A percentile compares a stretch with the other conserved stretches of the same genome.
These are phyloP conservation scores for Pseudomyrmex flavicornis DNA, from an alignment of 1,140 invertebrate species.

Conservation along the genomic window DNA sequence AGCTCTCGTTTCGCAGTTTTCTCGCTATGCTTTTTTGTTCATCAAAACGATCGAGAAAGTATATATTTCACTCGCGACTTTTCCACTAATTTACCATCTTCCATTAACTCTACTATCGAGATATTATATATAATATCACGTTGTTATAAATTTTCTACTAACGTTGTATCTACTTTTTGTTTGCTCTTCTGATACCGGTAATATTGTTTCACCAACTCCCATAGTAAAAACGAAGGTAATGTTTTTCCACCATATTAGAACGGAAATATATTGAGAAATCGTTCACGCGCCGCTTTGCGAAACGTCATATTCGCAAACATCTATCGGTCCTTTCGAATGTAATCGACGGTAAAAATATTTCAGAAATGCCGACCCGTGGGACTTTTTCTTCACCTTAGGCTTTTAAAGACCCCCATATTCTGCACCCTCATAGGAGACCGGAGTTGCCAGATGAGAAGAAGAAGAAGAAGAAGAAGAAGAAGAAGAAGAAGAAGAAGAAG, in stretches of 20 bases:
- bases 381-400: conserved; percentile 72
- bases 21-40: neutral
- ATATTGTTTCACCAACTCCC: too few species aligned
- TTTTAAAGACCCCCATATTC: conserved; percentile 59
- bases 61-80: neutral
- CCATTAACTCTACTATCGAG: too few species aligned
- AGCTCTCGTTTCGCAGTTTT: neutral
- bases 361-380: conserved; percentile 64
- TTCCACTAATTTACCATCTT: neutral
- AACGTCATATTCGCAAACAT: conserved; percentile 55
- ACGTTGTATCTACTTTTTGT: too few species aligned
- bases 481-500: conserved; percentile 26
- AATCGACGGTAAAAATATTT: conserved; percentile 69
- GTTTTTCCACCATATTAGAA: conserved; percentile 1
- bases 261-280: conserved; percentile 56
- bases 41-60: neutral
- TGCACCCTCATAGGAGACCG: conserved; percentile 6
- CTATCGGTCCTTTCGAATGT: conserved; percentile 54
- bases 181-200: too few species aligned
- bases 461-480: conserved; percentile 8
- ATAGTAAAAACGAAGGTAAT: too few species aligned
- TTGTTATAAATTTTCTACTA: too few species aligned
- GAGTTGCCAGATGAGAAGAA: neutral
- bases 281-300: conserved; percentile 34
- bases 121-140: too few species aligned